Evolutionary conservation across 2,888 invertebrate species (phyloP).

Genomic region (Lepidonotus clava): DNA sequence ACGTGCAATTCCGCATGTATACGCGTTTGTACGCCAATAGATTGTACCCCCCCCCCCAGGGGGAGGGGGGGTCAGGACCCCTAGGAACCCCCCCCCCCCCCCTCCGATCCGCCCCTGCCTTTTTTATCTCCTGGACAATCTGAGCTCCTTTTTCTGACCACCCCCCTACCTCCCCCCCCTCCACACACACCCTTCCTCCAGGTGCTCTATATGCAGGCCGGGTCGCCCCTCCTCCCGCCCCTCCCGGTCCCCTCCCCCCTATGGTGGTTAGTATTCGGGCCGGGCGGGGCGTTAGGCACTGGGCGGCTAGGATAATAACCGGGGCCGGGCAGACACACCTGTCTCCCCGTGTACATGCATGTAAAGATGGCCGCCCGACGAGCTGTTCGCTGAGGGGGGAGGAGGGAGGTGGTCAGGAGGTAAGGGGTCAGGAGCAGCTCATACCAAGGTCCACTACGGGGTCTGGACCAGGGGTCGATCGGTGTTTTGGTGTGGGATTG

Average conservation of each 20-base stretch:
- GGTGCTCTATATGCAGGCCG: background rate
- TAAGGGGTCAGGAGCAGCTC: background rate
- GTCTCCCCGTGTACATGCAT: conserved; percentile 27
- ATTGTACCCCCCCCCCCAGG: no score
- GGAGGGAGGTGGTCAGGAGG: background rate
- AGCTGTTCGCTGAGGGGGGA: background rate
- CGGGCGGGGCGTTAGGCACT: background rate
- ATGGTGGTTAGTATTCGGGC: background rate
- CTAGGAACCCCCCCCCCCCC: no score
- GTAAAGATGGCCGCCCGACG: background rate
- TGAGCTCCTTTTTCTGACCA: background rate
- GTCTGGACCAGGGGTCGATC: no score
- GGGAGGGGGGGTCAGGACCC: no score
- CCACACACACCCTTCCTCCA: background rate
- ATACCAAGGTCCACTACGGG: no score
- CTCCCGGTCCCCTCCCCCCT: background rate
- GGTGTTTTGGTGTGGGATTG: no score
- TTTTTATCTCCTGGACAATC: no score
- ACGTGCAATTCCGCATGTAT: no score
- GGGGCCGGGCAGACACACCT: conserved; percentile 25
- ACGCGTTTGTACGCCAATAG: no score
- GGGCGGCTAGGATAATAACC: conserved; percentile 32
- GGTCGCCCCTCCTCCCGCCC: background rate
- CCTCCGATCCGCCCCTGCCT: no score
- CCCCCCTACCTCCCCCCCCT: background rate